Base-by-base conservation (phyloP, 2,113 vertebrate species). In the Periophthalmodon schlosseri region DNA sequence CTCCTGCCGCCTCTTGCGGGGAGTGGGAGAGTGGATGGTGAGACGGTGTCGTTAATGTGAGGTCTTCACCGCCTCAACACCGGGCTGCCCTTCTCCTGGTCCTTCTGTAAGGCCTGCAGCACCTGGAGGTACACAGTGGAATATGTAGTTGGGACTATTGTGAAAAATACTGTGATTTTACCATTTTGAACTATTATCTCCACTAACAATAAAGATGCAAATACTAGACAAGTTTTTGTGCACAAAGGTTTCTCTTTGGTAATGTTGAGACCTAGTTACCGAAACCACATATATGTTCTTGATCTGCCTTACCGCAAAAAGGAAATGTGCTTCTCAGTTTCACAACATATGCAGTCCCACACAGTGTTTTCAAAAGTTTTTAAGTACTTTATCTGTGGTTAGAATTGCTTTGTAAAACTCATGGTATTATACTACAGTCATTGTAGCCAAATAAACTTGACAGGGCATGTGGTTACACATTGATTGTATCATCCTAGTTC, bases 91-190 rank as follows among this genome's bases (percentile, higher is more conserved):
- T 89, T 94, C 73, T 97, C 96, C 91, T 78, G 86, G 7, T 96
- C 95, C 74, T 95, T 98, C 93, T 97, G 96, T 79, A 99, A 78
- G 10, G 94, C 91, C 78, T 95, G 92, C 80, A 98, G 93, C 58
- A 98, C 94, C 97, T 98, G 80, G 24, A 76, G 52, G 70, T 70
- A 83, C 3, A 70, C 0, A 65, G 4, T 28, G 14, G 15, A 24
- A 33, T 15, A 36, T n/a, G 49, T 1, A 50, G n/a, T n/a, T n/a
- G n/a, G n/a, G n/a, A n/a, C 36, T 1, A 39, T 8, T 8, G 5
- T 39, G 36, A 39, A 21, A 56, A 56, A 56, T n/a, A 21, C 18
- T 56, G 5, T 21, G 52, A 56, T 9, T 56, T 9, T 18, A 18
- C 5, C 15, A 50, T 54, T n/a, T 54, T 54, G 52, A 18, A 1